Evolutionary conservation across 2,797 vertebrate species (phyloP), one percentile per base, ranked within the genome.

Genomic region (Sebastes vulpes): DNA sequence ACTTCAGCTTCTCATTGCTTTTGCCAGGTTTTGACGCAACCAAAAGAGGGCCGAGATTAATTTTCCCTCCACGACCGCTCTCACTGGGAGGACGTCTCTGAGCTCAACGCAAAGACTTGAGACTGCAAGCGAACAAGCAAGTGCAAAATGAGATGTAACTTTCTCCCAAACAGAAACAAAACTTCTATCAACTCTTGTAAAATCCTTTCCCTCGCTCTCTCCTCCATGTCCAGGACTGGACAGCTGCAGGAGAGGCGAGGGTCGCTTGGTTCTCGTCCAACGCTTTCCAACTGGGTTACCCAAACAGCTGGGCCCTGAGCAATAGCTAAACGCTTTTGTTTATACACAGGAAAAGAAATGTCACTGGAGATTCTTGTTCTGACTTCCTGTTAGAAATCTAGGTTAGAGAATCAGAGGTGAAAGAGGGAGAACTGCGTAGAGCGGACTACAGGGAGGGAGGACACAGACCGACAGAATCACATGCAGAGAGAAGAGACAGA

Each of bases 231-330:
- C 56, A 75, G 16, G 21, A 80, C 11, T 23, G n/a, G 28, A 84
- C 92, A 93, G 93, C 93, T 93, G 92, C 87, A 83, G 74, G 52
- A 69, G 72, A 73, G 52, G 56, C 26, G 1, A 56, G 73, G 84
- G 77, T 88, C 59, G n/a, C 25, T 72, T 21, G 18, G 84, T 87
- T 92, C 82, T 65, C 1, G 32, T 90, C 85, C 82, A 81, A 86
- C 50, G 14, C 78, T 87, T 72, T 89, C 79, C 65, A 91, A 90
- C 71, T 90, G 81, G 84, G 85, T 91, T 85, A 93, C 71, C 86
- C 63, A 88, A 92, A 93, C 92, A 92, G 89, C 94, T 92, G 89
- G 89, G 65, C 82, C 59, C 58, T 2, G 66, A 77, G 80, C 82
- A 75, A 79, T 84, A 85, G 28, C 66, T 31, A 74, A 69, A 89